Evolutionary conservation across 2,888 invertebrate species (phyloP), one percentile per base, ranked within the genome.

Genomic region (Agonopterix heracliana): DNA sequence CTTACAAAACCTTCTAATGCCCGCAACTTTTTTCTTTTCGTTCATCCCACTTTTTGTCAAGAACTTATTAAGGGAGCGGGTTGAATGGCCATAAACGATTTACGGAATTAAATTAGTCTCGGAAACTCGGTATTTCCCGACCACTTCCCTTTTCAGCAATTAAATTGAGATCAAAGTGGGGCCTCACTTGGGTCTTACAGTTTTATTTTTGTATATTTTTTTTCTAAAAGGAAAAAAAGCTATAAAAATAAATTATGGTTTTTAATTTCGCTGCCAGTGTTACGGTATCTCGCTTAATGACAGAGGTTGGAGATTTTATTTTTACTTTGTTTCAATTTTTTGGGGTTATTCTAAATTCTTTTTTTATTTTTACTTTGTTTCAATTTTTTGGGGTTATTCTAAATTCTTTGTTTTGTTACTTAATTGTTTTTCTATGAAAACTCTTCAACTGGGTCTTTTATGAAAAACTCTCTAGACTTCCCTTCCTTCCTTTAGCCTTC

Each of bases 221-320:
- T 38, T 62, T 60, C 64, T 59, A 60, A 66, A 64, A 63, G 61
- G 67, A 66, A 68, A 65, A 63, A 63, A 66, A 61, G 76, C 74
- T 71, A 78, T 81, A 79, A 80, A 81, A 77, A 78, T 80, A 82
- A 81, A 80, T 81, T 78, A 82, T 81, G 75, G 74, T 75, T 81
- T 82, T 83, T 81, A 83, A 81, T 83, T 81, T 78, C 64, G 71
- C 57, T 54, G 55, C 51, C 55, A 53, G 51, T 60, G 55, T 58
- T 53, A 60, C 56, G 60, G 26, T 26, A 26, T 26, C 26, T 2
- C 3, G 51, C 58, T 54, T 65, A 63, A 64, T 60, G 59, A 60
- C 52, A 51, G 26, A 42, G 47, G 44, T 47, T 49, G 42, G 49
- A 47, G 49, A 41, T 49, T 54, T 51, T 51, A 49, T 49, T 49